Conservation (phyloP, 2,888 invertebrate genomes). For the Cylloceria caligata region DNA sequence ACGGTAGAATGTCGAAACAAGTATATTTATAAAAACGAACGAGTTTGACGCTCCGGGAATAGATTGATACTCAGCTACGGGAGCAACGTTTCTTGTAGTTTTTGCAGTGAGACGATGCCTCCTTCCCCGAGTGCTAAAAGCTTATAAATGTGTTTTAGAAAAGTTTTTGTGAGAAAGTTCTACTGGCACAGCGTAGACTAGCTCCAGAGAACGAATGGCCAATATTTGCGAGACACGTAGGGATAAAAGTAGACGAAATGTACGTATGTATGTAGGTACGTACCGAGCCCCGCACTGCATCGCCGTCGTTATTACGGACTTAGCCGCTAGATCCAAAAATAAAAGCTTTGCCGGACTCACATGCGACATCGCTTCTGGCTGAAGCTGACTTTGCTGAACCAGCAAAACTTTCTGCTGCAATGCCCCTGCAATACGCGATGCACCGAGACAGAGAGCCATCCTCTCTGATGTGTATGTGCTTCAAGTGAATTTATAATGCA, state of each 20-base stretch:
- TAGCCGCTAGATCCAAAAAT: slow-evolving; percentile 65
- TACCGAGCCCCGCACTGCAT: slow-evolving; percentile 30
- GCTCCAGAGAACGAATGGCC: slow-evolving; percentile 51
- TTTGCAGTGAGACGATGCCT: slow-evolving; percentile 28
- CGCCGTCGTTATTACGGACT: slow-evolving; percentile 67
- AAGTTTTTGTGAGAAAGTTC: slow-evolving; percentile 65
- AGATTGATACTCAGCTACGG: slow-evolving; percentile 14
- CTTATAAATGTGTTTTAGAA: slow-evolving; percentile 72
- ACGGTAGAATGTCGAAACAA: background rate
- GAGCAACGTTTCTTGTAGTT: slow-evolving; percentile 28
- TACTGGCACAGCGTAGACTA: slow-evolving; percentile 34
- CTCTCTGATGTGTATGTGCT: background rate
- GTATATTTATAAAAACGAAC: background rate
- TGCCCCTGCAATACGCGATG: slow-evolving; percentile 60
- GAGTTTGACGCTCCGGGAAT: slow-evolving; percentile 7
- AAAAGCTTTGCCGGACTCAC: slow-evolving; percentile 55
- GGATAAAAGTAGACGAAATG: slow-evolving; percentile 43
- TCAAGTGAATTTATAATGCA: background rate
- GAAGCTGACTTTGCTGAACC: slow-evolving; percentile 67
- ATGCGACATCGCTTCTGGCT: slow-evolving; percentile 47
- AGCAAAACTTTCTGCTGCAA: slow-evolving; percentile 75
- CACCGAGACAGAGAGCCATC: slow-evolving; percentile 21
- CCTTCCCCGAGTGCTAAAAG: slow-evolving; percentile 53
- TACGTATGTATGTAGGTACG: slow-evolving; percentile 43
- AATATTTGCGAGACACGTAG: slow-evolving; percentile 50